These are phyloP conservation scores for Pachydiplax longipennis DNA, from an alignment of 2,888 invertebrate genomes.

Conservation along the genomic window DNA sequence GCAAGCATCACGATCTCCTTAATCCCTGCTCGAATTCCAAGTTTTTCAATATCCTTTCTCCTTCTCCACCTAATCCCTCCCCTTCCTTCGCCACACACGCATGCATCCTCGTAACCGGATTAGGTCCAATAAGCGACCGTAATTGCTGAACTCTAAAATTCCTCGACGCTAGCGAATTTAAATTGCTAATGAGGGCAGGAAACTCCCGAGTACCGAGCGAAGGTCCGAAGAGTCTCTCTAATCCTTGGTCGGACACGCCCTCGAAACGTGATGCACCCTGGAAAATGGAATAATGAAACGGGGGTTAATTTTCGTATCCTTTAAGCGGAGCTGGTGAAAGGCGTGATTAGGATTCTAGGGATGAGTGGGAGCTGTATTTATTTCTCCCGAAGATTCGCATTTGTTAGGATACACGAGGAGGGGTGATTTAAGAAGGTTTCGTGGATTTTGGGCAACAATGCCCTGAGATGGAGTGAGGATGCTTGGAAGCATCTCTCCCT, in stretches of 20 bases:
- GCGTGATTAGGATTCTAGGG: neutral
- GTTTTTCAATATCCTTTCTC: neutral
- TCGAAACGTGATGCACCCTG: neutral
- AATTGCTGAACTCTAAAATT: slow-evolving; percentile 22
- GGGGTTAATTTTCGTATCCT: neutral
- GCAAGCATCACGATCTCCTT: too few relatives aligned
- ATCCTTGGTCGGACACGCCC: neutral
- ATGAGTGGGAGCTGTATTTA: neutral
- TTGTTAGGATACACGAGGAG: neutral
- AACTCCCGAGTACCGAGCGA: too few relatives aligned
- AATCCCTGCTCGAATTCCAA: too few relatives aligned
- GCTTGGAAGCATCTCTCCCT: neutral
- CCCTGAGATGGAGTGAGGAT: neutral
- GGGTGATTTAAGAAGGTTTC: neutral
- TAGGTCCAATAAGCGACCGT: slow-evolving; percentile 13
- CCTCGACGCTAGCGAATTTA: slow-evolving; percentile 8
- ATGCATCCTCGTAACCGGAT: neutral
- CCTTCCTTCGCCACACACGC: neutral
- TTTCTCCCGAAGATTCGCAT: neutral
- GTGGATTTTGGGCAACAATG: neutral
- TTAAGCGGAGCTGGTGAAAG: neutral
- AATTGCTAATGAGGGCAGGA: neutral
- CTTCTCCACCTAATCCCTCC: neutral
- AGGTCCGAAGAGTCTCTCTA: neutral
- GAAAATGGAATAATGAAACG: neutral